phyloP scores from a whole-genome alignment of 2,113 vertebrate genomes.

The human (Homo sapiens) region DNA sequence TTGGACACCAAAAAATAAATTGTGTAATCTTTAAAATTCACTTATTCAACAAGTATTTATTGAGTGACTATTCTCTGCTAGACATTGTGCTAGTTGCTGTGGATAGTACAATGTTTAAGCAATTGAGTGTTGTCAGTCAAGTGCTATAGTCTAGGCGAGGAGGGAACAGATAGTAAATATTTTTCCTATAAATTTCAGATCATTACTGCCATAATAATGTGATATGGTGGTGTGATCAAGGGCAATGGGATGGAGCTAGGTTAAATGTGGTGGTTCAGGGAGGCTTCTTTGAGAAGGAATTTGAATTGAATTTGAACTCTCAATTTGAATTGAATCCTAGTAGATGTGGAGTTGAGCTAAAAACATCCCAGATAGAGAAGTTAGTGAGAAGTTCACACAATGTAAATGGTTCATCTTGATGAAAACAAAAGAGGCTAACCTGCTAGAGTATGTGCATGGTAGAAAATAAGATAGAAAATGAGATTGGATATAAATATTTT shows the following conservation, averaged over 20 bases:
- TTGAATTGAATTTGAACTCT: too few relatives aligned
- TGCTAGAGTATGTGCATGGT: neutral
- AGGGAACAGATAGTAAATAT: neutral
- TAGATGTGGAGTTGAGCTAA: neutral
- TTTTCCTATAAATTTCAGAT: neutral
- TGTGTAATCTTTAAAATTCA: neutral
- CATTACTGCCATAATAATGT: rapidly evolving
- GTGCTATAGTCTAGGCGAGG: neutral
- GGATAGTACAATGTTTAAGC: neutral
- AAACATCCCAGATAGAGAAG: neutral
- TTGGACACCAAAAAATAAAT: neutral
- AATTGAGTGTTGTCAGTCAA: neutral
- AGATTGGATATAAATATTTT: neutral
- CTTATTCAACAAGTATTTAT: neutral
- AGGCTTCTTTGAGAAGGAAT: neutral
- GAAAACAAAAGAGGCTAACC: neutral
- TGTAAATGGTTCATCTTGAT: neutral
- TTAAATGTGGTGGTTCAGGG: neutral
- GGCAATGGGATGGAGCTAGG: neutral
- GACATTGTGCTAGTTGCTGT: neutral
- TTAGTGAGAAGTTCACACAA: neutral
- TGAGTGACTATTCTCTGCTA: neutral
- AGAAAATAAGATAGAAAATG: neutral
- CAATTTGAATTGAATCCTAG: neutral
- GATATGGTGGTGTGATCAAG: neutral